Evolutionary conservation across 2,888 invertebrate species (phyloP).

Genomic region (Tetheella fluctuosa): DNA sequence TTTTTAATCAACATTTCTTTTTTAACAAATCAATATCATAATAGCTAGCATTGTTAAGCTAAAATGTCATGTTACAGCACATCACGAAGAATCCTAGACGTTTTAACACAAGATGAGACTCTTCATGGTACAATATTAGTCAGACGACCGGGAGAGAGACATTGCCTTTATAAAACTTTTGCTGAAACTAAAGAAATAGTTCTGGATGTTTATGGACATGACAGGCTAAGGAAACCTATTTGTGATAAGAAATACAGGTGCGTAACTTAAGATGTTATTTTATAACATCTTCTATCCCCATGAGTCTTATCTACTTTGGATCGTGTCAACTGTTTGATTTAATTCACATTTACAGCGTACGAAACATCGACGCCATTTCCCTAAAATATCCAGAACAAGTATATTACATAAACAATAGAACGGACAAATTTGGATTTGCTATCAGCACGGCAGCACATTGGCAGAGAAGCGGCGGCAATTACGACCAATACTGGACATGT

Average conservation of each 20-base stretch:
- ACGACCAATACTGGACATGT: conserved; percentile 57
- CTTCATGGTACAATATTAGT: conserved; percentile 41
- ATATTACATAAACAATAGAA: conserved; percentile 48
- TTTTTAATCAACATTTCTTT: too few relatives aligned
- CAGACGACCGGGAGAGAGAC: conserved; percentile 48
- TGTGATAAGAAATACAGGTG: conserved; percentile 45
- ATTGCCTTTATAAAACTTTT: conserved; percentile 52
- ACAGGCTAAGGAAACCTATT: conserved; percentile 20
- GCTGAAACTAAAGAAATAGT: conserved; percentile 48
- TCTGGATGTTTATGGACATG: conserved; percentile 60
- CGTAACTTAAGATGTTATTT: conserved; percentile 8
- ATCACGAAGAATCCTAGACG: conserved; percentile 25
- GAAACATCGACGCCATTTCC: conserved; percentile 60
- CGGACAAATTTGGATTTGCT: conserved; percentile 54
- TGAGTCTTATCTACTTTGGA: too few relatives aligned
- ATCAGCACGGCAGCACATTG: conserved; percentile 60
- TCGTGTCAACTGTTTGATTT: neutral
- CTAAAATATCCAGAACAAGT: conserved; percentile 47
- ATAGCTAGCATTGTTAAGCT: too few relatives aligned
- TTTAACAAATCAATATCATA: too few relatives aligned
- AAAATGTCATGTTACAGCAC: conserved; percentile 30
- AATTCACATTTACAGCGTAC: conserved; percentile 47
- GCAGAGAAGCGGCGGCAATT: conserved; percentile 44
- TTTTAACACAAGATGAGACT: conserved; percentile 36
- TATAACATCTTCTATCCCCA: too few relatives aligned